A percentile compares a stretch with the other conserved stretches of the same genome.
These are phyloP conservation scores for Ceyx melanurus DNA, from an alignment of 2,113 vertebrate species.

Conservation along the genomic window DNA sequence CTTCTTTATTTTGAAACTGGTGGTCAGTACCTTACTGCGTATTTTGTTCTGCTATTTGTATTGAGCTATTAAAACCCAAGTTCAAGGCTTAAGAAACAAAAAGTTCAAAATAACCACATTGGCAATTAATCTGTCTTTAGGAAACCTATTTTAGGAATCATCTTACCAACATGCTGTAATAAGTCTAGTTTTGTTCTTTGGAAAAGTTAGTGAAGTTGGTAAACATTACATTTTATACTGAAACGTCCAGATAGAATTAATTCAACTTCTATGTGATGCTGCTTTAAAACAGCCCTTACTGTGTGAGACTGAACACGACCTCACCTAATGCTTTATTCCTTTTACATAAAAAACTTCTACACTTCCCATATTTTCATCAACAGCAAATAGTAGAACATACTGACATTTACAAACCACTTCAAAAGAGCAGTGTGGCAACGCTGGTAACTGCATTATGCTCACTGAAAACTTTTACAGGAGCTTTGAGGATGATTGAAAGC, in stretches of 20 bases:
- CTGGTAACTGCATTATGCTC: neutral
- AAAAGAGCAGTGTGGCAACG: neutral
- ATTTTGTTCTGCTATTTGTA: neutral
- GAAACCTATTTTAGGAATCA: neutral
- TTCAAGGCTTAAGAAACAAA: neutral
- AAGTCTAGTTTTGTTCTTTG: neutral
- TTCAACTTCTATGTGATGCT: neutral
- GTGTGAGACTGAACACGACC: neutral
- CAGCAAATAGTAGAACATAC: neutral
- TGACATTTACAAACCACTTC: conserved; percentile 6
- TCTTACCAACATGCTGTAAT: neutral
- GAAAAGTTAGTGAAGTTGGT: neutral
- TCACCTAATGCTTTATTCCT: neutral
- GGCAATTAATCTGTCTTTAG: neutral
- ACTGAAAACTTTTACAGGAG: neutral
- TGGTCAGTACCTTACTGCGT: neutral
- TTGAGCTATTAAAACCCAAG: neutral
- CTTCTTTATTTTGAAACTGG: neutral
- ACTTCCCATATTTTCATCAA: neutral
- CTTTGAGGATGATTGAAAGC: neutral
- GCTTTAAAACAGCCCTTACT: neutral
- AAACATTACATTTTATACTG: neutral
- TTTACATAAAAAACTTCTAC: neutral
- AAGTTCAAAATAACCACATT: neutral
- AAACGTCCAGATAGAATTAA: neutral